Base-by-base conservation (phyloP, 2,113 vertebrate species). In the Dicaeum eximium region DNA sequence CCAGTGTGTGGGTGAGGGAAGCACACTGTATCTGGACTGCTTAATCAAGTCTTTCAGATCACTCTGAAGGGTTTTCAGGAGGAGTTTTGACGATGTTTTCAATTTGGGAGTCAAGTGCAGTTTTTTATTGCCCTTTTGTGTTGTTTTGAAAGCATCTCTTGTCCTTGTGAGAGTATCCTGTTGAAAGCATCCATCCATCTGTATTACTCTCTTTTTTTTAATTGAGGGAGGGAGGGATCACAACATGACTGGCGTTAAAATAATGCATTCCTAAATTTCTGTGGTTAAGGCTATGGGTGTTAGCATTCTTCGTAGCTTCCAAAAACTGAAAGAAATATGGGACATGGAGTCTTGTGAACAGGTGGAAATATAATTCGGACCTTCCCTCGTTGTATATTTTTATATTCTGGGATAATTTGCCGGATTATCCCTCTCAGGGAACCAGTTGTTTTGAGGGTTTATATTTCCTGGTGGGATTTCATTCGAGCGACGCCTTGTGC, bases 401-500 rank as follows among this genome's bases (percentile, higher is more conserved):
- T 94, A 86, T 93, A 92, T 90, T 93, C 42, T 51, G 60, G 56
- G 78, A 83, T 83, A 95, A 91, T 56, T 81, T 56, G n/a, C 92
- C 74, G 58, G 58, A 80, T 84, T 67, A 66, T 45, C 40, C 57
- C 87, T 87, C 79, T 94, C 73, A 91, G 95, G 58, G 42, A 80
- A 31, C 90, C 94, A 54, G 85, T 96, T 94, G 91, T 75, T 92
- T 67, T 79, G 81, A 88, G 86, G 96, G 91, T 94, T 93, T 90
- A 9, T 75, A 53, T 95, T 97, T 95, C 97, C 82, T 72, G n/a
- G 66, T 27, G 79, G 90, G 56, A 79, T 93, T 95, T 87, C 92
- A 16, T 80, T 91, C 61, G 6, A 45, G 77, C 30, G 70, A 38
- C 18, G 11, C 56, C 73, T 79, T 42, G 40, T 51, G 86, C 88